Evolutionary conservation across 2,888 invertebrate species (phyloP).

Genomic region (Tortricodes alternella): DNA sequence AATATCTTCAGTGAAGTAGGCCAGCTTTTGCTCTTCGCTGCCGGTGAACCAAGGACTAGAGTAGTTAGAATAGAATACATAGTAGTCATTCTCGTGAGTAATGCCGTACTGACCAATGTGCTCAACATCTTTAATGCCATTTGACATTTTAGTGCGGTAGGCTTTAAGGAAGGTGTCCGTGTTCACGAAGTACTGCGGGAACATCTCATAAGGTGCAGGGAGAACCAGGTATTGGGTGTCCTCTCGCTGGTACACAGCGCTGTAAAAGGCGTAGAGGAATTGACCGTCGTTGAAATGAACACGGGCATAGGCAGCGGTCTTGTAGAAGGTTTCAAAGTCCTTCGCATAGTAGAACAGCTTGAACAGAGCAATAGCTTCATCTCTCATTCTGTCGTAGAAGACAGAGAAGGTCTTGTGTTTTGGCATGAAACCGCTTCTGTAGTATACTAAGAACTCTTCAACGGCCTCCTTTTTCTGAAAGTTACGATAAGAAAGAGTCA

Average conservation of each 20-base stretch:
- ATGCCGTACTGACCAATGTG: conserved; percentile 62
- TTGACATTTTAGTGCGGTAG: conserved; percentile 68
- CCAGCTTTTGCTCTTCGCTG: conserved; percentile 82
- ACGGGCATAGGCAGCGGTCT: conserved; percentile 81
- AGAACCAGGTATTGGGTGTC: conserved; percentile 82
- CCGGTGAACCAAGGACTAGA: conserved; percentile 76
- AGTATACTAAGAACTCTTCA: conserved; percentile 64
- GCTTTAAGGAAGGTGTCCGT: conserved; percentile 76
- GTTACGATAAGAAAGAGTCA: background rate
- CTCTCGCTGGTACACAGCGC: conserved; percentile 82
- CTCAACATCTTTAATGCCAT: conserved; percentile 51
- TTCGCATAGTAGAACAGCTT: conserved; percentile 83
- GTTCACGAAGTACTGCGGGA: conserved; percentile 85
- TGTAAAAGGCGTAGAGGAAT: conserved; percentile 84
- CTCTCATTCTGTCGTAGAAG: conserved; percentile 67
- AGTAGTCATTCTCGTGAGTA: conserved; percentile 63
- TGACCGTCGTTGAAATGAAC: conserved; percentile 83
- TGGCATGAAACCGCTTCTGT: conserved; percentile 72
- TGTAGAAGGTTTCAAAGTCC: conserved; percentile 84
- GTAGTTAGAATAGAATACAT: conserved; percentile 82
- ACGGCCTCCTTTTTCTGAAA: conserved; percentile 68
- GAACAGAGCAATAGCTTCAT: conserved; percentile 79
- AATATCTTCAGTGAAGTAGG: conserved; percentile 88
- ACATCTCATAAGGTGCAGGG: conserved; percentile 86
- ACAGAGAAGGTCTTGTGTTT: conserved; percentile 77